A percentile compares a stretch with the other conserved stretches of the same genome.
Conservation (phyloP, 2,888 invertebrate genomes). For the Rosalia funebris region DNA sequence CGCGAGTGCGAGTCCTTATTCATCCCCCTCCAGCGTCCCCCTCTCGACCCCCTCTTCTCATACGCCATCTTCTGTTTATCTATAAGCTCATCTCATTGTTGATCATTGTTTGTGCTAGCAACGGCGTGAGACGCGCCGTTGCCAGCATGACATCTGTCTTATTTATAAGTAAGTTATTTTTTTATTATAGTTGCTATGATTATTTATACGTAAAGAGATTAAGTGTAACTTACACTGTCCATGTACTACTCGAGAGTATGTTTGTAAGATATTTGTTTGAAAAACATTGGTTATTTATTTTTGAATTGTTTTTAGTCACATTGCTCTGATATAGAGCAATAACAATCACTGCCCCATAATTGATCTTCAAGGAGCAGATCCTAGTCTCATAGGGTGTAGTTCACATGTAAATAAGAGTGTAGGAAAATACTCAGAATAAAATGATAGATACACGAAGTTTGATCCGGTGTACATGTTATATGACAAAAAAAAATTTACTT, state of each 20-base stretch:
- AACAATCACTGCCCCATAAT: slow-evolving; percentile 48
- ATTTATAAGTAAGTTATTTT: slow-evolving; percentile 58
- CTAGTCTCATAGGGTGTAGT: slow-evolving; percentile 61
- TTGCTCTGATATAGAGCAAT: slow-evolving; percentile 41
- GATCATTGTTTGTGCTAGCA: slow-evolving; percentile 51
- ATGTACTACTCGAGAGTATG: slow-evolving; percentile 53
- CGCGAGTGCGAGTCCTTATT: slow-evolving; percentile 39
- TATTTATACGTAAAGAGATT: slow-evolving; percentile 38
- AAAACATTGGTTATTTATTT: slow-evolving; percentile 52
- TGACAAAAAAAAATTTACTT: too few relatives aligned
- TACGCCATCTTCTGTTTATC: slow-evolving; percentile 40
- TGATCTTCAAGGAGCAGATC: slow-evolving; percentile 53
- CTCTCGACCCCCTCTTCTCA: slow-evolving; percentile 29
- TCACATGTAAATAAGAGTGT: slow-evolving; percentile 55
- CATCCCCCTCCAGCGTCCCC: slow-evolving; percentile 14
- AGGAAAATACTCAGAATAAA: slow-evolving; percentile 39
- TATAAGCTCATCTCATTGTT: slow-evolving; percentile 45
- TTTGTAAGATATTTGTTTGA: slow-evolving; percentile 51
- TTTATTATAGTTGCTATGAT: slow-evolving; percentile 40
- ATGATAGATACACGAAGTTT: slow-evolving; percentile 19
- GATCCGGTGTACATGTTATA: too few relatives aligned
- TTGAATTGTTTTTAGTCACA: slow-evolving; percentile 43
- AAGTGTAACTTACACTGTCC: slow-evolving; percentile 47
- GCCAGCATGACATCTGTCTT: slow-evolving; percentile 51
- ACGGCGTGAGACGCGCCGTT: slow-evolving; percentile 47